phyloP scores from a whole-genome alignment of 2,888 invertebrate species.

The Leptinotarsa tumamoca region DNA sequence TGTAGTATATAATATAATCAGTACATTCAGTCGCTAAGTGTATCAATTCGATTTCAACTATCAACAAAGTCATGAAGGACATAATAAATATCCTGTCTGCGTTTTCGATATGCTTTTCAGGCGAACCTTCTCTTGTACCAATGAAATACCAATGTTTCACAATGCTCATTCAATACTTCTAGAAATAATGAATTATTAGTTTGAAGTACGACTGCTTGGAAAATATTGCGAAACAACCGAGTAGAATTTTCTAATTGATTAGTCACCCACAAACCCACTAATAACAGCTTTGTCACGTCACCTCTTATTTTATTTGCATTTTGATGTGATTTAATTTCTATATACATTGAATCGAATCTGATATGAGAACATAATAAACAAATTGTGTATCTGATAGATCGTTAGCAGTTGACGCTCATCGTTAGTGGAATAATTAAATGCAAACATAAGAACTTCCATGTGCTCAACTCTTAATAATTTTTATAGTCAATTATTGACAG shows the following conservation, averaged over 20 bases:
- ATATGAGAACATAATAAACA: not conserved
- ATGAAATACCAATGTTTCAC: slow-evolving; percentile 23
- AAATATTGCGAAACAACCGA: slow-evolving; percentile 30
- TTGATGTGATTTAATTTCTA: not conserved
- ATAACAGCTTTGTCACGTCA: slow-evolving; percentile 30
- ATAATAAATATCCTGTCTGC: not conserved
- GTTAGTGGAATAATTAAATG: too few relatives aligned
- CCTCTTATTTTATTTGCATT: slow-evolving; percentile 15
- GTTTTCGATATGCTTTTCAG: slow-evolving; percentile 15
- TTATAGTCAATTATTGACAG: too few relatives aligned
- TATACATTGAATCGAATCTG: not conserved
- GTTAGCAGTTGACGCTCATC: too few relatives aligned
- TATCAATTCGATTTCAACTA: not conserved
- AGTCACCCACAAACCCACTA: slow-evolving; percentile 33
- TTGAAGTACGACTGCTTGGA: slow-evolving; percentile 22
- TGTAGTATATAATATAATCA: too few relatives aligned
- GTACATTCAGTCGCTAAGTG: not conserved
- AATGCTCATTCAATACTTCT: slow-evolving; percentile 19
- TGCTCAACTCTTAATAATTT: too few relatives aligned
- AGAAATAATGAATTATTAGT: slow-evolving; percentile 21
- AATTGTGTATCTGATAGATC: not conserved
- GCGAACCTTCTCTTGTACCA: slow-evolving; percentile 17
- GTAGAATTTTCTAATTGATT: slow-evolving; percentile 33
- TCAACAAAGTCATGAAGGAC: slow-evolving; percentile 17
- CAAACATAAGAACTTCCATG: too few relatives aligned